phyloP scores from a whole-genome alignment of 1,140 invertebrate genomes.

The Cotesia glomerata region DNA sequence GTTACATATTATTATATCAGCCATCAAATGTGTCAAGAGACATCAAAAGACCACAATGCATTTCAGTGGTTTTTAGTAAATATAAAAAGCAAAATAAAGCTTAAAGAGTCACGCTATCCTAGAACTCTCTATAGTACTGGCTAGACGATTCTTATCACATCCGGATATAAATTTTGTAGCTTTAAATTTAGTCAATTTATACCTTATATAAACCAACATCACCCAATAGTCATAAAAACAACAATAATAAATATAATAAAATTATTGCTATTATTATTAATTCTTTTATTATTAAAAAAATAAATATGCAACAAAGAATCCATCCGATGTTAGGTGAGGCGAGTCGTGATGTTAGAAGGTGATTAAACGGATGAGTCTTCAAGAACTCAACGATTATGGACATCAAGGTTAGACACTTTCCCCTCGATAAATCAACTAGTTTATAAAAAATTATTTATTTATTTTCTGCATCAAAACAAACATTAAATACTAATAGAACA shows the following conservation, averaged over 20 bases:
- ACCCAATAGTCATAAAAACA: no score
- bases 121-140: slow-evolving; percentile 18
- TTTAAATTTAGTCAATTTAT: background rate
- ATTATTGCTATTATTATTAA: background rate
- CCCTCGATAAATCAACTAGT: slow-evolving; percentile 5
- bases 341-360: background rate
- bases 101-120: slow-evolving; percentile 19
- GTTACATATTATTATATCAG: background rate
- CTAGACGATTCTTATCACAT: slow-evolving; percentile 31
- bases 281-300: background rate
- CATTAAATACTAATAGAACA: no score
- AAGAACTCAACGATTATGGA: background rate
- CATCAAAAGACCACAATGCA: slow-evolving; percentile 19
- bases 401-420: slow-evolving; percentile 16
- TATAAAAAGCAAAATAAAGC: slow-evolving; percentile 3
- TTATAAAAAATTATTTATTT: background rate
- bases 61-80: slow-evolving; percentile 24
- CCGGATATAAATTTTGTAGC: slow-evolving; percentile 8
- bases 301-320: background rate
- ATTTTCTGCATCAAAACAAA: background rate
- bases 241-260: no score
- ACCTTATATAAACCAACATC: background rate
- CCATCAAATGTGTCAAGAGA: background rate
- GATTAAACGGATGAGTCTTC: slow-evolving; percentile 9
- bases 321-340: slow-evolving; percentile 2